These are phyloP conservation scores for Poecilia gillii DNA, from an alignment of 2,797 vertebrate genomes.

Conservation along the genomic window DNA sequence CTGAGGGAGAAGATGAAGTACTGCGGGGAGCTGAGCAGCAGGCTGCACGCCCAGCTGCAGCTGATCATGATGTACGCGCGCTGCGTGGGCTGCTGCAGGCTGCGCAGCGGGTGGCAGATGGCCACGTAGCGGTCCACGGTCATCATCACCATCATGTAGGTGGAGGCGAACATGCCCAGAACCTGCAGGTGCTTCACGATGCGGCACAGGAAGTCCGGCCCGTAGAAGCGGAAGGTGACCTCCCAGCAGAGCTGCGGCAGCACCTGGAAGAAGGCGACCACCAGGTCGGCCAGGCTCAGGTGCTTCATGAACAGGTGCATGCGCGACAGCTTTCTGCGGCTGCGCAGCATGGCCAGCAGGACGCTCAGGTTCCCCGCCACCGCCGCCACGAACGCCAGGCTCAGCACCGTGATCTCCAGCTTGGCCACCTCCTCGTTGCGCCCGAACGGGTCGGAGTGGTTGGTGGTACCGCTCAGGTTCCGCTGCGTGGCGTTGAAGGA, in stretches of 20 bases:
- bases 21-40: slow-evolving; percentile 88
- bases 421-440: slow-evolving; percentile 89
- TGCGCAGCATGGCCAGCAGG: slow-evolving; percentile 81
- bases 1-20: slow-evolving; percentile 90
- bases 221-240: slow-evolving; percentile 89
- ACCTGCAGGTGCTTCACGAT: slow-evolving; percentile 91
- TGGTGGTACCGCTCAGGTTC: slow-evolving; percentile 41
- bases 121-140: slow-evolving; percentile 92
- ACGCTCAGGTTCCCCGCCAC: slow-evolving; percentile 85
- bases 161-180: slow-evolving; percentile 94
- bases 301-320: slow-evolving; percentile 93
- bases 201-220: slow-evolving; percentile 88
- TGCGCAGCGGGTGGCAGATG: slow-evolving; percentile 89
- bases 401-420: slow-evolving; percentile 87
- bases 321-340: slow-evolving; percentile 84
- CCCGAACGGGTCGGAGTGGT: slow-evolving; percentile 73
- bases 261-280: slow-evolving; percentile 92
- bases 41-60: slow-evolving; percentile 86
- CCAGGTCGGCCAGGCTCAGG: slow-evolving; percentile 89
- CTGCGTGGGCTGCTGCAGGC: slow-evolving; percentile 84
- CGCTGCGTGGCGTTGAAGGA: slow-evolving; percentile 25
- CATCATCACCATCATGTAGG: slow-evolving; percentile 93
- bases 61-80: slow-evolving; percentile 85
- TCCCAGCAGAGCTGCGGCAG: slow-evolving; percentile 94
- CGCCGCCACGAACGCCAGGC: slow-evolving; percentile 82